These are phyloP conservation scores for Litocranius walleri DNA, from an alignment of 2,113 vertebrate species.

Conservation along the genomic window DNA sequence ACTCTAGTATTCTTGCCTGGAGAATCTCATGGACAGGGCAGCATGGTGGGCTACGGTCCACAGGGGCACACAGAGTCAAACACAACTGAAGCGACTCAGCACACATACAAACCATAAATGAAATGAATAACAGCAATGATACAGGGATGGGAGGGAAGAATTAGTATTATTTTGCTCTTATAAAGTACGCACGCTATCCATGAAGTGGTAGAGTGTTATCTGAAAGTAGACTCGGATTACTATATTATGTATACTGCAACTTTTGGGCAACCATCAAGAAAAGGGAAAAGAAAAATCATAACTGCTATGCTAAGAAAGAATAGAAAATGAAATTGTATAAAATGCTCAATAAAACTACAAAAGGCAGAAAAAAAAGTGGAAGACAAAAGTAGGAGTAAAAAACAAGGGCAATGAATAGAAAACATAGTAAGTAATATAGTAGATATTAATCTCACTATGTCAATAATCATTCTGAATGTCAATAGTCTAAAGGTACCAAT, in stretches of 20 bases:
- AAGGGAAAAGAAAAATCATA: background rate
- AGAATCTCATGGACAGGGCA: background rate
- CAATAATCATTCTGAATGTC: background rate
- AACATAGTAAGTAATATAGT: background rate
- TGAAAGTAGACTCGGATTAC: background rate
- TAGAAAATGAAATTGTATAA: background rate
- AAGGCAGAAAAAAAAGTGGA: background rate
- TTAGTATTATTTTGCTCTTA: background rate
- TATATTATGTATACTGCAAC: background rate
- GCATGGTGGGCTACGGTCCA: background rate
- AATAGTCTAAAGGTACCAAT: background rate
- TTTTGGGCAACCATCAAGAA: background rate
- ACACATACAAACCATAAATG: background rate
- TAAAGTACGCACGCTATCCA: background rate
- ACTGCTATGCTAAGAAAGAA: background rate
- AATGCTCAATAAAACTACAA: background rate
- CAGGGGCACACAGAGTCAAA: background rate
- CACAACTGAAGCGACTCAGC: background rate
- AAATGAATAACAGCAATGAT: background rate
- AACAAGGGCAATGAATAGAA: background rate
- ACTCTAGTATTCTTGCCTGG: background rate
- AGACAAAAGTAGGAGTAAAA: background rate
- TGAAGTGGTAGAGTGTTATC: background rate
- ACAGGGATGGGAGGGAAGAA: background rate
- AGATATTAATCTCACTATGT: background rate